Conservation (phyloP, 2,797 vertebrate genomes). For the Chelidonichthys spinosus region DNA sequence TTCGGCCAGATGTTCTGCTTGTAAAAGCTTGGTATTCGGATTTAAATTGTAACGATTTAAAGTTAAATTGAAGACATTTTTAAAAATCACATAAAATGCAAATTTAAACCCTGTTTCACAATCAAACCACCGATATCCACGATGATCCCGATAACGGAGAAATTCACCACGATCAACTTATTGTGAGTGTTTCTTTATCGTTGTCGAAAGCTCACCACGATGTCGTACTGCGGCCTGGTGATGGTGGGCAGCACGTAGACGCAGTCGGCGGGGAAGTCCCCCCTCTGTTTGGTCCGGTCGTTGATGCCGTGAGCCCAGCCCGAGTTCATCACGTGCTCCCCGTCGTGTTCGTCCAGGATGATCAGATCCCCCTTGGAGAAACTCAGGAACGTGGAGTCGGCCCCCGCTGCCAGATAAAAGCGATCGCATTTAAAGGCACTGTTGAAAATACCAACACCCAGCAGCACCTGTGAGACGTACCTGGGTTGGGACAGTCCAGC, state of each 20-base stretch:
- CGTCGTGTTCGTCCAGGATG: constrained; percentile 92
- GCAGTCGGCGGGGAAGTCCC: constrained; percentile 94
- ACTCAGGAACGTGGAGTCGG: constrained; percentile 91
- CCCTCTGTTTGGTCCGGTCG: constrained; percentile 91
- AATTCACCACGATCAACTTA: too few relatives aligned
- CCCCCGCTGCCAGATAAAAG: constrained; percentile 77
- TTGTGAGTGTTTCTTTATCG: background rate
- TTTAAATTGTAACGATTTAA: too few relatives aligned
- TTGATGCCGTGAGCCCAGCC: constrained; percentile 95
- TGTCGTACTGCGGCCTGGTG: constrained; percentile 89
- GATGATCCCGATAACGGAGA: too few relatives aligned
- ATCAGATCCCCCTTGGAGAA: constrained; percentile 96
- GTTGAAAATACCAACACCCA: too few relatives aligned
- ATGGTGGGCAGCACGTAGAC: constrained; percentile 95
- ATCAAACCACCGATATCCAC: too few relatives aligned
- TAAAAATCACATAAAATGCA: too few relatives aligned
- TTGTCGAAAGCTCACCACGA: constrained; percentile 85
- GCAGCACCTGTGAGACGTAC: constrained; percentile 77
- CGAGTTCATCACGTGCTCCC: constrained; percentile 91
- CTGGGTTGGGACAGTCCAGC: constrained; percentile 91
- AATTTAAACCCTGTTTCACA: too few relatives aligned
- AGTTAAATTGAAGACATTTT: too few relatives aligned
- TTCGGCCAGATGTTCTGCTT: too few relatives aligned
- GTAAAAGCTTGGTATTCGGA: too few relatives aligned
- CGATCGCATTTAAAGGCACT: background rate